phyloP scores from a whole-genome alignment of 2,888 invertebrate genomes.

The Scaptomyza reducta region DNA sequence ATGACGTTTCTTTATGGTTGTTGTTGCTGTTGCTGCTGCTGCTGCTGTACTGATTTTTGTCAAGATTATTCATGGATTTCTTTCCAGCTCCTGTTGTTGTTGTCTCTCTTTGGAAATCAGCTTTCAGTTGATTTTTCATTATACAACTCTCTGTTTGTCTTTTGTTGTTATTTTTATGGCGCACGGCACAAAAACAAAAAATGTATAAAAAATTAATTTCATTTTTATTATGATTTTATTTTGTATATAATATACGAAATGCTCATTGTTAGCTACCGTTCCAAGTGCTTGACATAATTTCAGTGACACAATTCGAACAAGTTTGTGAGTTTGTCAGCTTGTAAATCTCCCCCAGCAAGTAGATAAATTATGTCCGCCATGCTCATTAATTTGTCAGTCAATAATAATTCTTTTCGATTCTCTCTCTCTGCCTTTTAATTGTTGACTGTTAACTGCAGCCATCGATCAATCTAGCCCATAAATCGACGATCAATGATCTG shows the following conservation, averaged over 20 bases:
- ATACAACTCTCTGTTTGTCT: slow-evolving; percentile 51
- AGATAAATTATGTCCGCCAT: slow-evolving; percentile 37
- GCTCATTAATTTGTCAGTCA: slow-evolving; percentile 76
- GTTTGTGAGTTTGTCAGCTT: slow-evolving; percentile 13
- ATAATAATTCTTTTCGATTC: slow-evolving; percentile 57
- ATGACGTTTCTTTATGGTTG: slow-evolving; percentile 60
- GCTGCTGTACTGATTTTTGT: slow-evolving; percentile 62
- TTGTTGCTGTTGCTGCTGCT: slow-evolving; percentile 18
- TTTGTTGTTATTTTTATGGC: slow-evolving; percentile 50
- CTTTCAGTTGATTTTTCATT: slow-evolving; percentile 75
- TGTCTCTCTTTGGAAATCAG: slow-evolving; percentile 74
- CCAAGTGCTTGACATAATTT: slow-evolving; percentile 72
- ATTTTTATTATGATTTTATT: slow-evolving; percentile 49
- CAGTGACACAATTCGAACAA: slow-evolving; percentile 56
- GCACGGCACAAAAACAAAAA: slow-evolving; percentile 44
- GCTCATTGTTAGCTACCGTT: slow-evolving; percentile 70
- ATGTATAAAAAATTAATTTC: slow-evolving; percentile 57
- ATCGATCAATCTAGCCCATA: slow-evolving; percentile 69
- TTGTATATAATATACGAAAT: slow-evolving; percentile 22
- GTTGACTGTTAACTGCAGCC: slow-evolving; percentile 76
- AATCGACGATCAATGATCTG: slow-evolving; percentile 44
- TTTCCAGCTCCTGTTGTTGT: slow-evolving; percentile 41
- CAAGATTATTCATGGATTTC: slow-evolving; percentile 71
- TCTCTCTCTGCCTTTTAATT: slow-evolving; percentile 69
- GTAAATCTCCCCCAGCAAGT: slow-evolving; percentile 12